A percentile compares a stretch with the other conserved stretches of the same genome.
phyloP scores from a whole-genome alignment of 2,888 invertebrate species.

The Idaea biselata region DNA sequence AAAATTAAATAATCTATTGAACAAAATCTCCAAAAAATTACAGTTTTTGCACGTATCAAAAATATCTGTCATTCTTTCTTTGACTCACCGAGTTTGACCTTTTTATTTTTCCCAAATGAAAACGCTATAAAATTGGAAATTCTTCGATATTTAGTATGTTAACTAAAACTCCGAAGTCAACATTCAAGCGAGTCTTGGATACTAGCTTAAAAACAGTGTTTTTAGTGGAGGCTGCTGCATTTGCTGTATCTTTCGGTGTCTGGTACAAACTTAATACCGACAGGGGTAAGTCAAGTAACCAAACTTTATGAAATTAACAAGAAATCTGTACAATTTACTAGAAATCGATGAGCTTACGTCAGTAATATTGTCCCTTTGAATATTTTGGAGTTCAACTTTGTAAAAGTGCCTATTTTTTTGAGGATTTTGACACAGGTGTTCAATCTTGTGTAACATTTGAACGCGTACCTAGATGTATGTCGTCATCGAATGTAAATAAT shows the following conservation, averaged over 20 bases:
- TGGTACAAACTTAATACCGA: slow-evolving; percentile 86
- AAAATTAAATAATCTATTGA: too few species aligned
- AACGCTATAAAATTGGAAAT: slow-evolving; percentile 9
- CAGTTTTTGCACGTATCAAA: too few species aligned
- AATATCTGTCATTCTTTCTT: slow-evolving; percentile 41
- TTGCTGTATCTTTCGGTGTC: slow-evolving; percentile 82
- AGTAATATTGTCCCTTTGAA: not conserved
- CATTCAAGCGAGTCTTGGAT: slow-evolving; percentile 74
- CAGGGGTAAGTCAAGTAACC: slow-evolving; percentile 77
- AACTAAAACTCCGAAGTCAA: slow-evolving; percentile 82
- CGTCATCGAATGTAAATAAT: not conserved
- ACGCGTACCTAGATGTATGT: not conserved
- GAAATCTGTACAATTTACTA: not conserved
- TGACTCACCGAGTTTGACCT: slow-evolving; percentile 14
- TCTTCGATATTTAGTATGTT: slow-evolving; percentile 79
- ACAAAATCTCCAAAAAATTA: too few species aligned
- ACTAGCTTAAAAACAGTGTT: slow-evolving; percentile 79
- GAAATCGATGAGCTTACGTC: not conserved
- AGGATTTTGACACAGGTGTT: not conserved
- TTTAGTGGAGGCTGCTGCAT: slow-evolving; percentile 79
- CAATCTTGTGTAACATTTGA: not conserved
- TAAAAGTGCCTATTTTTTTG: not conserved
- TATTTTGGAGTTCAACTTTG: not conserved
- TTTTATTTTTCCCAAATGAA: slow-evolving; percentile 7
- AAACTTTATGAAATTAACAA: not conserved